Conservation (phyloP, 2,797 vertebrate species). For the Gallinago nigripennis region DNA sequence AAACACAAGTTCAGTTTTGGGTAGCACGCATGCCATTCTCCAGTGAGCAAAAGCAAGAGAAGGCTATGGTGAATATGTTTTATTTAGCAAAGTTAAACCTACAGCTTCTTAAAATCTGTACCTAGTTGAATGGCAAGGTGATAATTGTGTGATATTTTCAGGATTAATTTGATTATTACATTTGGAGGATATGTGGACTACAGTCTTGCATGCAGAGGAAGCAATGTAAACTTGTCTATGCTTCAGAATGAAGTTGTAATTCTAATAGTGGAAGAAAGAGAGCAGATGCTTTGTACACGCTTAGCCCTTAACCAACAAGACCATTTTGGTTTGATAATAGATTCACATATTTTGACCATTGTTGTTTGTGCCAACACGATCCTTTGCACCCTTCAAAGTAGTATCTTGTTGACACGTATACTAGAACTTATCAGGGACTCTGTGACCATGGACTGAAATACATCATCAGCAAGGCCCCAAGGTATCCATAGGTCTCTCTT, state of each 20-base stretch:
- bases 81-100: background rate
- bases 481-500: background rate
- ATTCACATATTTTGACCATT: background rate
- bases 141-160: background rate
- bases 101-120: background rate
- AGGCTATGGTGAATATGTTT: background rate
- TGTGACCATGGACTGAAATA: background rate
- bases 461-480: background rate
- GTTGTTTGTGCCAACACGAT: background rate
- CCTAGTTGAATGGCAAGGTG: background rate
- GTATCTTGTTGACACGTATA: background rate
- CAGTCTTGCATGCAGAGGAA: background rate
- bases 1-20: background rate
- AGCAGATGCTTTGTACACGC: background rate
- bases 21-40: background rate
- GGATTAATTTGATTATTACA: background rate
- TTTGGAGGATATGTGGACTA: background rate
- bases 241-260: background rate
- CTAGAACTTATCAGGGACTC: background rate
- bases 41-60: background rate
- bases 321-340: background rate
- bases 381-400: background rate
- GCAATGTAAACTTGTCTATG: background rate
- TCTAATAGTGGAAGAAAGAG: background rate
- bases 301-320: background rate